phyloP scores from a whole-genome alignment of 2,797 vertebrate species.

The Gallinago stenura region DNA sequence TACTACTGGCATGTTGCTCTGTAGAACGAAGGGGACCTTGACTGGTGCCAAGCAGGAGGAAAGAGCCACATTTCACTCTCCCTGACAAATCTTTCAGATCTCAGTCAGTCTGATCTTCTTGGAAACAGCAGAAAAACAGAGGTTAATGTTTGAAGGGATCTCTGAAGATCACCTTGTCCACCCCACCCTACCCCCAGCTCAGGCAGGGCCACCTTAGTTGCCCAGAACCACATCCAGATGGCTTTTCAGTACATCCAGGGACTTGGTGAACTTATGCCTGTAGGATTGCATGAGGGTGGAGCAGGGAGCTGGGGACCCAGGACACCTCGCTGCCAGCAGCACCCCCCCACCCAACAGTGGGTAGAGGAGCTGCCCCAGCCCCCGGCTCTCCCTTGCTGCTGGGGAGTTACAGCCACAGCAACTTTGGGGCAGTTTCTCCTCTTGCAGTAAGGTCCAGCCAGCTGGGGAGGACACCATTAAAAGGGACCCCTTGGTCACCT shows the following conservation, averaged over 20 bases:
- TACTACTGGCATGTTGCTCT: background rate
- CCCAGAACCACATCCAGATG: background rate
- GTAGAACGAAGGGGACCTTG: background rate
- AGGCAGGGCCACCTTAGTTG: background rate
- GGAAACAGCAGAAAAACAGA: background rate
- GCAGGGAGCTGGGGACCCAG: background rate
- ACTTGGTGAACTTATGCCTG: background rate
- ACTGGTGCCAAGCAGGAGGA: background rate
- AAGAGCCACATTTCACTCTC: background rate
- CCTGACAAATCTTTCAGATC: background rate
- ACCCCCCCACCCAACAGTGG: rapidly evolving
- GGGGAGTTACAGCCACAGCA: rapidly evolving
- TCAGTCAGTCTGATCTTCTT: background rate
- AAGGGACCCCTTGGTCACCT: rapidly evolving
- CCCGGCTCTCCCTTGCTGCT: background rate
- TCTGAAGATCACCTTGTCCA: background rate
- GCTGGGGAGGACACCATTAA: background rate
- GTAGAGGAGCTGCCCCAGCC: background rate
- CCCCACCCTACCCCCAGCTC: background rate
- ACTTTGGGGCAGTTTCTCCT: background rate
- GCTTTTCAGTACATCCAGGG: background rate
- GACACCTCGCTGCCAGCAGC: background rate
- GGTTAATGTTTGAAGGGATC: background rate
- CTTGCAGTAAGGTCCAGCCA: background rate
- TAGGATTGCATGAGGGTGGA: background rate